Conservation (phyloP, 2,888 invertebrate species). For the Eupithecia vulgata region DNA sequence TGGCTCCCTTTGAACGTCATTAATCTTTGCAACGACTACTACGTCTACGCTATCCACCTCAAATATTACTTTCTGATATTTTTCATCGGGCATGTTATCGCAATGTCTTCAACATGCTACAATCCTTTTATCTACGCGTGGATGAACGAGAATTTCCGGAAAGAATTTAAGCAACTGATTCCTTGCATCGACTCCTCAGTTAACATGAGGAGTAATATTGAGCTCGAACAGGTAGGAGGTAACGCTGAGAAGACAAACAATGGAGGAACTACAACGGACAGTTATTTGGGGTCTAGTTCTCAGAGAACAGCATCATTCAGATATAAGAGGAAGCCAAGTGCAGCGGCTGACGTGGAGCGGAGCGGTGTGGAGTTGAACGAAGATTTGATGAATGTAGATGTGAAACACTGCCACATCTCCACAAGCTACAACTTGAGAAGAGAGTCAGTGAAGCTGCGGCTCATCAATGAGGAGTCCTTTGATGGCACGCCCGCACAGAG, state of each 20-base stretch:
- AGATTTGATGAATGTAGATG: slow-evolving; percentile 73
- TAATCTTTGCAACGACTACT: slow-evolving; percentile 93
- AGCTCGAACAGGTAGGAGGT: slow-evolving; percentile 80
- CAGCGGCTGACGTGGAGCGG: slow-evolving; percentile 85
- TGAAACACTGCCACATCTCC: slow-evolving; percentile 80
- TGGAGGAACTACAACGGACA: slow-evolving; percentile 89
- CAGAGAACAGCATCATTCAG: slow-evolving; percentile 81
- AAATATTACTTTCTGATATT: slow-evolving; percentile 94
- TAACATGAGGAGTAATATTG: slow-evolving; percentile 70
- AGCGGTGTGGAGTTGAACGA: slow-evolving; percentile 80
- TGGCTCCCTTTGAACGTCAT: slow-evolving; percentile 97
- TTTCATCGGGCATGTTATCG: slow-evolving; percentile 94
- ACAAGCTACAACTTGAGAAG: slow-evolving; percentile 78
- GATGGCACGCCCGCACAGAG: slow-evolving; percentile 73
- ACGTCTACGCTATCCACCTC: slow-evolving; percentile 89
- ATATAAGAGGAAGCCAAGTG: slow-evolving; percentile 83
- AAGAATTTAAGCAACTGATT: slow-evolving; percentile 93
- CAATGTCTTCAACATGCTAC: slow-evolving; percentile 98
- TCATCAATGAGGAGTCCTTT: slow-evolving; percentile 80
- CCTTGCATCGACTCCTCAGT: slow-evolving; percentile 85
- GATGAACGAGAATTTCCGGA: slow-evolving; percentile 98
- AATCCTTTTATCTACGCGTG: slow-evolving; percentile 98
- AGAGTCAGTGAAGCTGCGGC: slow-evolving; percentile 76
- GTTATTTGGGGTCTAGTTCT: slow-evolving; percentile 84
- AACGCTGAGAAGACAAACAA: slow-evolving; percentile 89